Base-by-base conservation (phyloP, 2,113 vertebrate species). In the Pica pica region DNA sequence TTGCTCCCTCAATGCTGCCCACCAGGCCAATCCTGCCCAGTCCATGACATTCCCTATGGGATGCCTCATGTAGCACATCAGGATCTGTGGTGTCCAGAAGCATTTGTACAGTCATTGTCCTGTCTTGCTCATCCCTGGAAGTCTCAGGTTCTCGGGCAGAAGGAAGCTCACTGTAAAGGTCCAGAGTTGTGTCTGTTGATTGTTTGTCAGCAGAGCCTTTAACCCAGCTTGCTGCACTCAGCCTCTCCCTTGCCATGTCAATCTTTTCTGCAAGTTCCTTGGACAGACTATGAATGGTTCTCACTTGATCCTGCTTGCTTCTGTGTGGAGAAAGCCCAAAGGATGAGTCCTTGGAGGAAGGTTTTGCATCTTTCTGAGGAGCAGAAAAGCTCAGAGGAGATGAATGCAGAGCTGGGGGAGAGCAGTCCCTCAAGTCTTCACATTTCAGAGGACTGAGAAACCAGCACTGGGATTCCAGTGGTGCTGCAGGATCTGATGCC, bases 261-360 rank as follows among this genome's bases (percentile, higher is more conserved):
- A 98, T 74, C 20, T 98, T 96, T 24, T 94, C 94, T 47, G 83
- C 91, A 35, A 98, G 97, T 39, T 96, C 88, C 18, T 77, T 74
- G 9, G 97, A 98, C 4, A 95, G 97, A 15, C 31, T 71, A 4
- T 95, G 95, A 56, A 98, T 90, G 20, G 97, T 96, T 87, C 96
- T 97, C 44, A 98, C 90, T 83, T 50, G 94, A 15, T 97, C 97
- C 83, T 92, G 80, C 55, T 94, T 97, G 56, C 64, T 83, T 33
- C 79, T 84, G 5, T 70, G 44, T 10, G 87, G 95, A 69, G 90
- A 92, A 19, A 89, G 28, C 4, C 41, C 71, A 6, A 31, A n/a
- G 15, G 5, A 5, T 2, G 13, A 69, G 9, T 52, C 53, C 44
- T 59, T 60, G 18, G 59, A 75, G 42, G 5, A 42, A 50, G 22